Evolutionary conservation across 2,888 invertebrate species (phyloP).

Genomic region (Dynastes maya): DNA sequence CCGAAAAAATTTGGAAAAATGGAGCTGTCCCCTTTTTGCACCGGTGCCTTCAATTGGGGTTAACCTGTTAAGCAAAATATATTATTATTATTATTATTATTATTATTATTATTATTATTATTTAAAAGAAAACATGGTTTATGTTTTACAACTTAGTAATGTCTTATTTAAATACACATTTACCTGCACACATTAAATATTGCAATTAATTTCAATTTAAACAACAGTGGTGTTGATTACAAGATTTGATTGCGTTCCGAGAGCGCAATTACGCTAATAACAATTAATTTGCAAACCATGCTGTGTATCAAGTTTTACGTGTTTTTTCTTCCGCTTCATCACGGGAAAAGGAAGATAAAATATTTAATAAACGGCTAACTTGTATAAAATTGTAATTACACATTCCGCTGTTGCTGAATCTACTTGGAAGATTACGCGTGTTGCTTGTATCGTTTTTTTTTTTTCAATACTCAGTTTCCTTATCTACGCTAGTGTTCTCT

Average conservation of each 20-base stretch:
- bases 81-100: too few species aligned
- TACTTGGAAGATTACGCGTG: slow-evolving; percentile 44
- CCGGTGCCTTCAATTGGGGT: too few species aligned
- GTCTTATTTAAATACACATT: background rate
- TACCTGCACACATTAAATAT: background rate
- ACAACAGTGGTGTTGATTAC: slow-evolving; percentile 29
- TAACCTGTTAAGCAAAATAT: too few species aligned
- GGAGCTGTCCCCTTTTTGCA: too few species aligned
- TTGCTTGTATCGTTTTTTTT: slow-evolving; percentile 27
- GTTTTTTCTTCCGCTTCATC: slow-evolving; percentile 10
- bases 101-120: too few species aligned
- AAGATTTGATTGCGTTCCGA: slow-evolving; percentile 28
- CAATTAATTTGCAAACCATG: slow-evolving; percentile 42
- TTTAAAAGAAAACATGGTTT: background rate
- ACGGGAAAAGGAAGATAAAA: slow-evolving; percentile 42
- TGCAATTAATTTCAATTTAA: slow-evolving; percentile 33
- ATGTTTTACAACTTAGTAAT: background rate
- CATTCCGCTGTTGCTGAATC: slow-evolving; percentile 42
- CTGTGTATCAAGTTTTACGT: slow-evolving; percentile 29
- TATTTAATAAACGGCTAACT: slow-evolving; percentile 45
- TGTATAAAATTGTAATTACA: slow-evolving; percentile 51
- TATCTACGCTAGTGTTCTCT: slow-evolving; percentile 34
- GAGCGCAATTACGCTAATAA: slow-evolving; percentile 34
- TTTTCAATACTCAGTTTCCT: slow-evolving; percentile 22
- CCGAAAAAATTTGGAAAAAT: too few species aligned